phyloP scores from a whole-genome alignment of 1,140 invertebrate genomes.

The Listronotus oregonensis region DNA sequence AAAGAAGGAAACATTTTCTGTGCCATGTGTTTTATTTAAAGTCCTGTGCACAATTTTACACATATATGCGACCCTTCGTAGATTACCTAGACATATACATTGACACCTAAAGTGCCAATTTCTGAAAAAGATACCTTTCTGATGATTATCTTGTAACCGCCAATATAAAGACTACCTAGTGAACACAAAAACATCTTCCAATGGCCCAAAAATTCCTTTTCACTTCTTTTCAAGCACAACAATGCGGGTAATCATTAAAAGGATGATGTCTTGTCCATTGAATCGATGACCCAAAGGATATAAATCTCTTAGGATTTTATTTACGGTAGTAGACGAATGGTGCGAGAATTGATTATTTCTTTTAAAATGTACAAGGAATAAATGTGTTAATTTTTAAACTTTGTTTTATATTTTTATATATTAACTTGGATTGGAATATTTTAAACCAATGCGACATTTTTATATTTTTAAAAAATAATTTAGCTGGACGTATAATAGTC shows the following conservation, averaged over 20 bases:
- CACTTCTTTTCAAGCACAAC: constrained; percentile 14
- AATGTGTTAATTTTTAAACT: too few relatives aligned
- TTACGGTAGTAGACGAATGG: not conserved
- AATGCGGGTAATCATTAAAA: constrained; percentile 36
- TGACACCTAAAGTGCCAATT: constrained; percentile 37
- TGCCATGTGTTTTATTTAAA: too few relatives aligned
- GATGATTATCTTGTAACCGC: constrained; percentile 39
- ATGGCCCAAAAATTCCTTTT: constrained; percentile 31
- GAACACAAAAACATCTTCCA: constrained; percentile 27
- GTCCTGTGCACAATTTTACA: too few relatives aligned
- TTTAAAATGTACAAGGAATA: too few relatives aligned
- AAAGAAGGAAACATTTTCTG: too few relatives aligned
- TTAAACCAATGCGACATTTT: too few relatives aligned
- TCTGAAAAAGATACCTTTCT: constrained; percentile 26
- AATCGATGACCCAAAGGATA: constrained; percentile 34
- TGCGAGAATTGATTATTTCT: not conserved
- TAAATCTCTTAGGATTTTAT: constrained; percentile 36
- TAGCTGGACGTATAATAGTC: too few relatives aligned
- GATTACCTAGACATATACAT: constrained; percentile 23
- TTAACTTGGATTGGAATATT: too few relatives aligned
- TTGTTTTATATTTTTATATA: too few relatives aligned
- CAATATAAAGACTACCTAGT: constrained; percentile 26
- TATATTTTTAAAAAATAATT: too few relatives aligned
- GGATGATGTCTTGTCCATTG: constrained; percentile 27
- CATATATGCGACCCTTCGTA: too few relatives aligned